These are phyloP conservation scores for Palythoa grandiflora DNA, from an alignment of 92 coral and sea anemone species.

Conservation along the genomic window DNA sequence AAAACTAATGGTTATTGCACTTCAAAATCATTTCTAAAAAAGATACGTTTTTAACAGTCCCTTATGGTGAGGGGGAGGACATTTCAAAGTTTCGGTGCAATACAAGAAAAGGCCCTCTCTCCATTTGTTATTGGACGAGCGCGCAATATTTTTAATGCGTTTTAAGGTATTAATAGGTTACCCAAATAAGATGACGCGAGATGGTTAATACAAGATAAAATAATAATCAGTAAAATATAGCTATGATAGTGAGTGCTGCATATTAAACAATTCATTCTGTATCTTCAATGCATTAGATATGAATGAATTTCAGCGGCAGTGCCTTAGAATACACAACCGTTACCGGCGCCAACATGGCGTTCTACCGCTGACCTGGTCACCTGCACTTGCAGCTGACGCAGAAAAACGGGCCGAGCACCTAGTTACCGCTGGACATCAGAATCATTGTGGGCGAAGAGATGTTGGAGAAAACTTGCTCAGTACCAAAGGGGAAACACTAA, in stretches of 20 bases:
- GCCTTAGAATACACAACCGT: conserved; percentile 86
- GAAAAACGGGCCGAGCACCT: conserved; percentile 77
- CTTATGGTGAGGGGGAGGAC: too few relatives aligned
- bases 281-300: conserved; percentile 43
- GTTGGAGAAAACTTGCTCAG: conserved; percentile 69
- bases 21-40: too few relatives aligned
- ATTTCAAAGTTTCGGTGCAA: too few relatives aligned
- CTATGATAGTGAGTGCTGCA: background rate
- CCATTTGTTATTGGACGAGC: too few relatives aligned
- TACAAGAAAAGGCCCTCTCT: too few relatives aligned
- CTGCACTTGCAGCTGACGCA: conserved; percentile 76
- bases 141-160: too few relatives aligned
- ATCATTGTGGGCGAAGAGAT: conserved; percentile 73
- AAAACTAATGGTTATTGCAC: too few relatives aligned
- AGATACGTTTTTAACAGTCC: too few relatives aligned
- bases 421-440: conserved; percentile 65
- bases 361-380: conserved; percentile 83
- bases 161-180: too few relatives aligned
- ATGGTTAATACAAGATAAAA: too few relatives aligned
- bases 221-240: too few relatives aligned
- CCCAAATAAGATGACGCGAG: too few relatives aligned
- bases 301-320: conserved; percentile 88
- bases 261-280: background rate
- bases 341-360: conserved; percentile 89
- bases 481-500: conserved; percentile 64